These are phyloP conservation scores for Thalassaphorura encarpata DNA, from an alignment of 1,140 invertebrate species.

Conservation along the genomic window DNA sequence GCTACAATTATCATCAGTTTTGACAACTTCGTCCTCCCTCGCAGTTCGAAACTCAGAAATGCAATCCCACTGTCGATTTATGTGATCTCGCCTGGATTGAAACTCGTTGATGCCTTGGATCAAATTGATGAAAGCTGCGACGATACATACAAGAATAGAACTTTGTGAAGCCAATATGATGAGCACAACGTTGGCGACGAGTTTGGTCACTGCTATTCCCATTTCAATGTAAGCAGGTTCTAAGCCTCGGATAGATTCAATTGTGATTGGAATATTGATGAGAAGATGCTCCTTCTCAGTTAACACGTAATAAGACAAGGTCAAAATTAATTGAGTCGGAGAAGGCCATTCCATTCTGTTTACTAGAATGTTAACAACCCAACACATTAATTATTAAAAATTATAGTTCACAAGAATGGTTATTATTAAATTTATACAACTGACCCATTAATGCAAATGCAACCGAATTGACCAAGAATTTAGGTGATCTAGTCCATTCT, in stretches of 20 bases:
- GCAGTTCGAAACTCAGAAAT: constrained; percentile 54
- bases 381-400: too few species aligned
- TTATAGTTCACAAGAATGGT: too few species aligned
- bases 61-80: constrained; percentile 49
- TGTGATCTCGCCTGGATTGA: constrained; percentile 42
- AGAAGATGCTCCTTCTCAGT: constrained; percentile 62
- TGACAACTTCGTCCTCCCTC: constrained; percentile 50
- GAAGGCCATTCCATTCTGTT: constrained; percentile 42
- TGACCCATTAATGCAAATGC: too few species aligned
- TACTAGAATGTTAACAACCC: too few species aligned
- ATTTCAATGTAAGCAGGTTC: constrained; percentile 26
- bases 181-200: constrained; percentile 20
- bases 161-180: constrained; percentile 20
- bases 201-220: not conserved
- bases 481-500: too few species aligned
- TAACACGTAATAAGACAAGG: constrained; percentile 57
- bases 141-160: constrained; percentile 39
- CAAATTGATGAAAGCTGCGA: constrained; percentile 55
- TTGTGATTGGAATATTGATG: constrained; percentile 7
- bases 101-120: constrained; percentile 51
- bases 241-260: constrained; percentile 27
- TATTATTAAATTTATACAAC: too few species aligned
- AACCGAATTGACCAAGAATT: too few species aligned
- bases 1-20: constrained; percentile 60
- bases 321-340: constrained; percentile 56